Evolutionary conservation across 2,797 vertebrate species (phyloP), one percentile per base, ranked within the genome.

Genomic region (Danio tinwini): DNA sequence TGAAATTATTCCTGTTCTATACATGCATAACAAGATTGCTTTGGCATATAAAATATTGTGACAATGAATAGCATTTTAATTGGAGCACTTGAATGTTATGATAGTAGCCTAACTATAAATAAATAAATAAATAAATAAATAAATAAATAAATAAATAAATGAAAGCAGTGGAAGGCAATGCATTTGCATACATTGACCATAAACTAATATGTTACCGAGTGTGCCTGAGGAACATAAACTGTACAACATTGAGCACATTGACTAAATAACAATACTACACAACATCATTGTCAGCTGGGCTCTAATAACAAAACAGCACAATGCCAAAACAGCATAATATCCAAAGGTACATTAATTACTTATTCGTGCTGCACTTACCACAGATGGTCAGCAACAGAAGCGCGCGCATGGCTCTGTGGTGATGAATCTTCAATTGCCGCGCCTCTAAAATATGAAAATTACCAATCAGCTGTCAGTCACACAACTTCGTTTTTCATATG

Each of bases 321-420:
- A 4, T 47, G 49, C 13, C 14, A 13, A 53, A 49, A n/a, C 17
- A 58, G 16, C n/a, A 61, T 19, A 55, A 61, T 19, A 55, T 52
- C 9, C 19, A 37, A 12, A 37, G 45, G 12, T 47, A 45, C 14
- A 50, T 44, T 6, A 37, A 21, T 19, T 14, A 55, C 7, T 77
- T 45, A 40, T 37, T 59, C 19, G 52, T 45, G 44, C 14, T 12
- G 13, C 10, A 91, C 93, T 93, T 61, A 94, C 93, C 91, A 79
- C 82, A 90, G 67, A 91, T 7, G 55, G 93, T 84, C 73, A 85
- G 59, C 9, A 90, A 7, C 65, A 92, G 85, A 3, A 87, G 67
- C 74, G 86, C 77, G 71, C 29, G 86, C 92, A 93, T 94, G 84
- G 89, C 86, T 80, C 64, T 8, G 77, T 85, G 83, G 81, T 37